Conservation (phyloP, 2,797 vertebrate genomes). For the Etheostoma perlongum region DNA sequence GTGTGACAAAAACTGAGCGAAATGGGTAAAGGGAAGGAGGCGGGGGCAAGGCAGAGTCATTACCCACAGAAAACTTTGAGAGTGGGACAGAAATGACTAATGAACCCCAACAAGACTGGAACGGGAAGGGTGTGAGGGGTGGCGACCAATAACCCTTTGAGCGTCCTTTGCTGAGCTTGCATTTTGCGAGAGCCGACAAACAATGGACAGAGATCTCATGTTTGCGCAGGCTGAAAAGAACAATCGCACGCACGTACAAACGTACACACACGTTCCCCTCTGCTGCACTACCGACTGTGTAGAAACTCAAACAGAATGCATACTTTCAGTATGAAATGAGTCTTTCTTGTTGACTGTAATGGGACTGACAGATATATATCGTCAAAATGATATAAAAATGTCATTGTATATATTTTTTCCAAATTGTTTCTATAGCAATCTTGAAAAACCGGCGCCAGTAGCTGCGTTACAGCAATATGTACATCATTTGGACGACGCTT, state of each 20-base stretch:
- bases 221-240: conserved; percentile 74
- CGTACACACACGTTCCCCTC: conserved; percentile 44
- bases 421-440: too few relatives aligned
- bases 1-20: conserved; percentile 40
- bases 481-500: too few relatives aligned
- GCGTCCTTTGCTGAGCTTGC: conserved; percentile 79
- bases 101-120: conserved; percentile 45
- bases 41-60: conserved; percentile 38
- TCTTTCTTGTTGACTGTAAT: neutral
- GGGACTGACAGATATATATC: neutral
- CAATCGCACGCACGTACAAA: conserved; percentile 18
- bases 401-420: too few relatives aligned
- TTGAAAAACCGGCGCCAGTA: too few relatives aligned
- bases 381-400: too few relatives aligned
- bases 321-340: too few relatives aligned
- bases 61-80: conserved; percentile 43
- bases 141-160: conserved; percentile 56
- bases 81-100: conserved; percentile 47
- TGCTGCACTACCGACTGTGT: conserved; percentile 30
- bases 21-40: conserved; percentile 28
- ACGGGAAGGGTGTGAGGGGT: conserved; percentile 39
- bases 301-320: neutral
- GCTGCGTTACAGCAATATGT: too few relatives aligned
- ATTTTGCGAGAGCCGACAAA: conserved; percentile 71
- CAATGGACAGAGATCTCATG: conserved; percentile 80